Percentiles rank a stretch among this genome's conserved stretches.
Conservation (phyloP, 2,888 invertebrate species). For the Nemoura dubitans region DNA sequence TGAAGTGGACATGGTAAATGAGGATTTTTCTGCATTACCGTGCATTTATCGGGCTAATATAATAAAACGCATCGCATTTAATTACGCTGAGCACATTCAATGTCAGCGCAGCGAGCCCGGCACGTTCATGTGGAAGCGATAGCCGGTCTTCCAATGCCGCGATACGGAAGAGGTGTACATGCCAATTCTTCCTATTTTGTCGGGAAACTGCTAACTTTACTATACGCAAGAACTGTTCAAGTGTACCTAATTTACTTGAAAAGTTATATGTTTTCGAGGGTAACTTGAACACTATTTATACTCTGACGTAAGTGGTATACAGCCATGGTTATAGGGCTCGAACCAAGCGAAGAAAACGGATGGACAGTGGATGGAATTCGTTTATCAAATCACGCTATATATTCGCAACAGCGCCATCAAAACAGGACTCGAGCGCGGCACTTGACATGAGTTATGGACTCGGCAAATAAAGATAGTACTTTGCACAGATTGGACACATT, state of each 20-base stretch:
- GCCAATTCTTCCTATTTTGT: neutral
- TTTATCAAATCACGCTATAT: slow-evolving; percentile 12
- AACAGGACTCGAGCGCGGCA: neutral
- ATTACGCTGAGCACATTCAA: neutral
- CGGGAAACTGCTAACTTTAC: neutral
- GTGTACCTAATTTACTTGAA: neutral
- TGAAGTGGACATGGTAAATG: neutral
- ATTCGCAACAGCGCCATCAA: neutral
- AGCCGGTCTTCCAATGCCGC: neutral
- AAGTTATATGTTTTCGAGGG: neutral
- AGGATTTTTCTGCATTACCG: neutral
- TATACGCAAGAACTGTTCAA: neutral
- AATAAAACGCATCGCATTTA: neutral
- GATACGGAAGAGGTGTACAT: neutral
- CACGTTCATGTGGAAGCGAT: neutral
- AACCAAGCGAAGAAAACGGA: neutral
- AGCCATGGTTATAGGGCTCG: neutral
- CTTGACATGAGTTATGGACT: neutral
- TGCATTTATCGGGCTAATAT: neutral
- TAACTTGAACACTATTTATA: neutral
- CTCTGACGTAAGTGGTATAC: neutral
- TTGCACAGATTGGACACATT: neutral
- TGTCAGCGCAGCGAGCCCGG: neutral
- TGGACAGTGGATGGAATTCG: neutral
- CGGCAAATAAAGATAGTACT: neutral